phyloP scores from a whole-genome alignment of 2,888 invertebrate genomes.

The Rhamnusium bicolor region DNA sequence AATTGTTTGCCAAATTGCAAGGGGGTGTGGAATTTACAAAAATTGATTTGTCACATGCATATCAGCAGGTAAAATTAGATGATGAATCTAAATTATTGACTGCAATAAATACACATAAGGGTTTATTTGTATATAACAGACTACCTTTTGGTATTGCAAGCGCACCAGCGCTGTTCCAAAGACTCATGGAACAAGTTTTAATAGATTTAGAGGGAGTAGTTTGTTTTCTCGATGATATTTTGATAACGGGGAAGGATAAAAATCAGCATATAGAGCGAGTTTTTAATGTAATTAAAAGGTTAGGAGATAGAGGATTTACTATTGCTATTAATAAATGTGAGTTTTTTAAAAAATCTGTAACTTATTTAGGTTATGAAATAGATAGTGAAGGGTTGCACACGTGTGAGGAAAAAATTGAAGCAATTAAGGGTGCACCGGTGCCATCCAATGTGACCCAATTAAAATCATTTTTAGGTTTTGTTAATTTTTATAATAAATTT shows the following conservation, averaged over 20 bases:
- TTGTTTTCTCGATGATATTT: not conserved
- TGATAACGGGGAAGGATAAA: conserved; percentile 1
- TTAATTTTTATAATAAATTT: conserved; percentile 35
- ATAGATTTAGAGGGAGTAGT: not conserved
- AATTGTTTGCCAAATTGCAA: conserved; percentile 1
- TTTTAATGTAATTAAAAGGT: conserved; percentile 11
- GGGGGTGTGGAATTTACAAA: not conserved
- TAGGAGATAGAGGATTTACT: conserved; percentile 15
- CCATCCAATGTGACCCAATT: conserved; percentile 27
- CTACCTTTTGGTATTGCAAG: not conserved
- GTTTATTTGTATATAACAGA: conserved; percentile 12
- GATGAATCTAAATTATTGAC: conserved; percentile 20
- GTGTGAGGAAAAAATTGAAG: conserved; percentile 22
- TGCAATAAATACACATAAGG: conserved; percentile 21
- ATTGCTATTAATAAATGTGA: conserved; percentile 12
- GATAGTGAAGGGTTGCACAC: conserved; percentile 32
- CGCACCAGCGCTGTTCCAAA: not conserved
- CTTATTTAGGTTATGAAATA: conserved; percentile 36
- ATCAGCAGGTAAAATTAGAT: conserved; percentile 19
- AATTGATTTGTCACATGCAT: conserved; percentile 27
- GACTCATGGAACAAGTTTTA: conserved; percentile 1
- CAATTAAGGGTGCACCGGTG: conserved; percentile 12
- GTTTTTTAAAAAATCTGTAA: conserved; percentile 29
- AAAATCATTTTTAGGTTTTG: conserved; percentile 34
- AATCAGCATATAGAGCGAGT: conserved; percentile 15